These are phyloP conservation scores for Oligia latruncula DNA, from an alignment of 2,888 invertebrate species.

Conservation along the genomic window DNA sequence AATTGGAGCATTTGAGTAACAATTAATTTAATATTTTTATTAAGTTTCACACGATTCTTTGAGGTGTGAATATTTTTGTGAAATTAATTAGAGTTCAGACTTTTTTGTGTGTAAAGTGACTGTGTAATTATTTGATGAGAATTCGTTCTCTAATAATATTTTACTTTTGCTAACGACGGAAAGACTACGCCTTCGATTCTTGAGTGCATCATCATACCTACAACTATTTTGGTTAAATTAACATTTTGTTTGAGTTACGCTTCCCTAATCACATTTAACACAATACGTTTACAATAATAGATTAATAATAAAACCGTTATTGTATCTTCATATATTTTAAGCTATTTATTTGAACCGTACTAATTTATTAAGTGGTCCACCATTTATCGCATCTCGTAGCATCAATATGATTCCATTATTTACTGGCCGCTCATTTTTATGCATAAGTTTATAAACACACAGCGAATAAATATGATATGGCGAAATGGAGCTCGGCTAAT, in stretches of 20 bases:
- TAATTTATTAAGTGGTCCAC: neutral
- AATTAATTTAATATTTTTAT: slow-evolving; percentile 51
- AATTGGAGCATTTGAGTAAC: slow-evolving; percentile 57
- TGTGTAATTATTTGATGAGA: slow-evolving; percentile 7
- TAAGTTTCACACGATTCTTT: slow-evolving; percentile 46
- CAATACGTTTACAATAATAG: neutral
- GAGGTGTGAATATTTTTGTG: slow-evolving; percentile 50
- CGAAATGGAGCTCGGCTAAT: slow-evolving; percentile 65
- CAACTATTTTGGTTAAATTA: neutral
- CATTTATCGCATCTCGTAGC: slow-evolving; percentile 24
- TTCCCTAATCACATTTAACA: too few species aligned
- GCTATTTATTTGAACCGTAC: neutral
- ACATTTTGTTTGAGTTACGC: neutral
- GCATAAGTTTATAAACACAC: slow-evolving; percentile 43
- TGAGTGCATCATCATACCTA: neutral
- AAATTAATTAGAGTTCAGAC: slow-evolving; percentile 37
- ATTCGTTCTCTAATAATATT: neutral
- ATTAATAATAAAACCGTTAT: neutral
- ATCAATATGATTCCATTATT: slow-evolving; percentile 57
- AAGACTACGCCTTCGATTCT: neutral
- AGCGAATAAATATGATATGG: slow-evolving; percentile 66
- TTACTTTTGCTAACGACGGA: neutral
- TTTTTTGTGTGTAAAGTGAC: slow-evolving; percentile 15
- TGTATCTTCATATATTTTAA: neutral
- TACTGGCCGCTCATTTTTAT: slow-evolving; percentile 45